phyloP scores from a whole-genome alignment of 2,797 vertebrate species.

The Microctenopoma steveboyesi region DNA sequence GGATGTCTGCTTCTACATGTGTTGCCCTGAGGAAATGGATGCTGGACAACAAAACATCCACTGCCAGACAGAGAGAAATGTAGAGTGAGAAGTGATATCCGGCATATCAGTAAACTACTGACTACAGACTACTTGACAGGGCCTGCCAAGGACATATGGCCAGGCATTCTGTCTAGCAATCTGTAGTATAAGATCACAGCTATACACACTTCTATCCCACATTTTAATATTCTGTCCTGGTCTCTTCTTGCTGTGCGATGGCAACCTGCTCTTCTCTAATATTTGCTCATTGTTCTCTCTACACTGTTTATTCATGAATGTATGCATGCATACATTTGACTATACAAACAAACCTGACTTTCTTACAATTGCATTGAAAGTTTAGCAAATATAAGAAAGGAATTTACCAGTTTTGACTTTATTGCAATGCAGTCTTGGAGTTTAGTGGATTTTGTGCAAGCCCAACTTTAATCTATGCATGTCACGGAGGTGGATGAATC shows the following conservation, averaged over 20 bases:
- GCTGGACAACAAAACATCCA: constrained; percentile 1
- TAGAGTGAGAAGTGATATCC: constrained; percentile 47
- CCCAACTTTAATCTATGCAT: constrained; percentile 41
- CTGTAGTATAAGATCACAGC: constrained; percentile 55
- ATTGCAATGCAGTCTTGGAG: constrained; percentile 15
- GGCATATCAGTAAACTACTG: constrained; percentile 60
- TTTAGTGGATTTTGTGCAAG: constrained; percentile 30
- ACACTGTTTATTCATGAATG: constrained; percentile 40
- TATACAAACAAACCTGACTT: constrained; percentile 32
- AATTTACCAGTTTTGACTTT: constrained; percentile 25
- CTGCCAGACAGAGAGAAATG: constrained; percentile 37
- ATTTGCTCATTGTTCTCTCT: constrained; percentile 35
- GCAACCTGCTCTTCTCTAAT: constrained; percentile 42
- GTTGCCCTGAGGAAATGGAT: constrained; percentile 21
- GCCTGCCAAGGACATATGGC: constrained; percentile 72
- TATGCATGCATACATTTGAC: constrained; percentile 37
- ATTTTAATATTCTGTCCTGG: constrained; percentile 54
- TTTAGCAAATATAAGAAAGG: constrained; percentile 12
- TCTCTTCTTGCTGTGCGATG: constrained; percentile 43
- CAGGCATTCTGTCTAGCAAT: constrained; percentile 68
- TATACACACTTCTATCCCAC: constrained; percentile 49
- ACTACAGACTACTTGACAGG: constrained; percentile 46
- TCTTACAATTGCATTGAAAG: constrained; percentile 14
- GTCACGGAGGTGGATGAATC: constrained; percentile 62
- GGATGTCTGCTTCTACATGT: constrained; percentile 9